Evolutionary conservation across 2,113 vertebrate species (phyloP), one percentile per base, ranked within the genome.

Genomic region (Reinhardtius hippoglossoides): DNA sequence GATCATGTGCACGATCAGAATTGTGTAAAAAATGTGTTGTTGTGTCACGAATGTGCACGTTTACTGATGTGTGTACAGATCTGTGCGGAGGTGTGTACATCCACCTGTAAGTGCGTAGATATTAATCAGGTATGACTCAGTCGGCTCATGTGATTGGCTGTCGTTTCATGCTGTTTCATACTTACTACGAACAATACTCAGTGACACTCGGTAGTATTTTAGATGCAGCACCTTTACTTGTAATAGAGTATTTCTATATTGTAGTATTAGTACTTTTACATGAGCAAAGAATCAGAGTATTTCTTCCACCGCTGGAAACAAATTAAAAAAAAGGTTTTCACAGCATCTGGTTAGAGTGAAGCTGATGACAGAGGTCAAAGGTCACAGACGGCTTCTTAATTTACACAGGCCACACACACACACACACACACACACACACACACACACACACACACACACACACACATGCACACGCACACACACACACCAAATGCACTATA

Each of bases 301-400:
- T 24, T 48, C 21, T 27, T 12, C 61, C 13, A 24, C 21, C 6
- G 2, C 35, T 63, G 44, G 54, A 54, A 12, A 54, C 42, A 52
- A 16, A 12, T 40, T 2, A 1, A 12, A 68, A 44, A 61, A 52
- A 35, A 64, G 0, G 9, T 23, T 50, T 52, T 35, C 23, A 76
- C 24, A 55, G 78, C 87, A 88, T 88, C 86, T 86, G 86, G 77
- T 83, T 80, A 55, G 77, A 71, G 71, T 76, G 72, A 73, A 20
- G 74, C 74, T 70, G 71, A 58, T 78, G 80, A 65, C 67, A 74
- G 79, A 77, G 73, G 81, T 84, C 81, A 89, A 72, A 89, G 87
- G 79, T 89, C 82, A 87, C 44, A 58, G 66, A 65, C 81, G 44
- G 76, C 81, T 67, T 82, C 84, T 89, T 78, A 62, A 74, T 78